Base-by-base conservation (phyloP, 2,113 vertebrate genomes). In the Pao palembangensis region DNA sequence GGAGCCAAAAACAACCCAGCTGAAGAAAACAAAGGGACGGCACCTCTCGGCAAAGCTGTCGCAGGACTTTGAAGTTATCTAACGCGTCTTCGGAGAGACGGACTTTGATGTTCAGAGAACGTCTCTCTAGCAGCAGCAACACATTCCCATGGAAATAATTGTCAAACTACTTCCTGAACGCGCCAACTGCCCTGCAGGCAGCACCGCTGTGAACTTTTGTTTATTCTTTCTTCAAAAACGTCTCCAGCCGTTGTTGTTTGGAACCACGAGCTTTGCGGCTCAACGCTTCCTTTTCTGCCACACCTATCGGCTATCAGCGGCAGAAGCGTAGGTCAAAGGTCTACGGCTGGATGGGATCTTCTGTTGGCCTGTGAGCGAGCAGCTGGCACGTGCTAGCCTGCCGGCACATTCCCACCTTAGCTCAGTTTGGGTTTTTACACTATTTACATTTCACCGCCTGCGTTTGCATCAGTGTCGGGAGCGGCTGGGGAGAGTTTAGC, bases 21-120 rank as follows among this genome's bases (percentile, higher is more conserved):
- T 42, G 84, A 70, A 61, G 16, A 73, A 84, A 80, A 82, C 78
- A 88, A 85, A 79, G 63, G 67, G 31, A 76, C 71, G 75, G 68
- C 75, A 75, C 77, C 85, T 88, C 77, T 85, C 60, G 73, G 83
- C 80, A 41, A 76, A 77, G 83, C 72, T 76, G 78, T 80, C 66
- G 55, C 51, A 78, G 64, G 69, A 85, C 88, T 88, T 89, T 88
- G 83, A 89, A 86, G 88, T 87, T 78, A 74, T 87, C 80, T 80
- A 77, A 88, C 75, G 55, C 64, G 77, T 85, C 86, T 88, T 85
- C 80, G 55, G 83, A 85, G 86, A 87, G 80, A 52, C 75, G 49
- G 76, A 82, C 80, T 89, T 87, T 89, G 81, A 89, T 88, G 85
- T 87, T 83, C 58, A 71, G 71, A 81, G 72, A 58, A 77, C 70